These are phyloP conservation scores for Pyxicephalus adspersus DNA, from an alignment of 2,113 vertebrate species.

Conservation along the genomic window DNA sequence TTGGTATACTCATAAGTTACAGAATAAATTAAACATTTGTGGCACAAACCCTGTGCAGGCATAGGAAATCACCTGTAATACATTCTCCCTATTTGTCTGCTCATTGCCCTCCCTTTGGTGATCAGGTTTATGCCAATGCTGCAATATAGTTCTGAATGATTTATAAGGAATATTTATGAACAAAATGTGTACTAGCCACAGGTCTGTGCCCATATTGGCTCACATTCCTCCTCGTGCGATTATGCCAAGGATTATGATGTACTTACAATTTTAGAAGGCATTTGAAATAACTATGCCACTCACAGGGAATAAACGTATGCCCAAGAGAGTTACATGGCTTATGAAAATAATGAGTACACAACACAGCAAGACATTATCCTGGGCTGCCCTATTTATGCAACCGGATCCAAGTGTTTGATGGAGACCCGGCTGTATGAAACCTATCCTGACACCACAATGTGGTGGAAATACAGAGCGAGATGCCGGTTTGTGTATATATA, in stretches of 20 bases:
- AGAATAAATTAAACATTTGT: not conserved
- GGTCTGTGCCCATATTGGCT: not conserved
- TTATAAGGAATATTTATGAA: not conserved
- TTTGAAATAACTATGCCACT: not conserved
- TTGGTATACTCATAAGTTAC: not conserved
- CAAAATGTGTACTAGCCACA: not conserved
- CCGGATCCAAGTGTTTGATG: not conserved
- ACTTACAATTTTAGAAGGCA: conserved; percentile 21
- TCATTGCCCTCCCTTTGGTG: not conserved
- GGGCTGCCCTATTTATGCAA: conserved; percentile 23
- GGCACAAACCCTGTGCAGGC: not conserved
- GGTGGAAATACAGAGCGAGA: too few species aligned
- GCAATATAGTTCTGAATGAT: not conserved
- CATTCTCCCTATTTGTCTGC: not conserved
- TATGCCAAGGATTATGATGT: conserved; percentile 6
- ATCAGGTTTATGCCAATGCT: not conserved
- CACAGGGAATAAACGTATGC: conserved; percentile 15
- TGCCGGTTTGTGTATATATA: too few species aligned
- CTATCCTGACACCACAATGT: not conserved
- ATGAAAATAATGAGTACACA: conserved; percentile 35
- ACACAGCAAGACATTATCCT: not conserved
- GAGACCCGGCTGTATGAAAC: not conserved
- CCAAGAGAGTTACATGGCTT: conserved; percentile 5
- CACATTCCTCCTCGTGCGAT: not conserved
- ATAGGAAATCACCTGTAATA: not conserved